Base-by-base conservation (phyloP, 1,140 invertebrate species). In the Venturia canescens region DNA sequence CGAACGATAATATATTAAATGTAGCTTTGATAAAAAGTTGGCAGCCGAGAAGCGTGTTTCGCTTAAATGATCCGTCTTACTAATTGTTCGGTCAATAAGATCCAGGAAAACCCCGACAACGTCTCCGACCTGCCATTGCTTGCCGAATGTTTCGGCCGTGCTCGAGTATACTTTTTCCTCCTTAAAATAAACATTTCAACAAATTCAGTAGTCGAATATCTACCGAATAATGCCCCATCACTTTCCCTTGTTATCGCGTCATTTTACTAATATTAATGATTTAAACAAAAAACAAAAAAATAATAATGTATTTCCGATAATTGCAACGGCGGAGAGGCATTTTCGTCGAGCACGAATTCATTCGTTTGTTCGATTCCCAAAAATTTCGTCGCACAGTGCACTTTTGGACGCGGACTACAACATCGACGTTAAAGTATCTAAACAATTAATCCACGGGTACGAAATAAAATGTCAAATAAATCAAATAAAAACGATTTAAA, bases 51-150 rank as follows among this genome's bases (percentile, higher is more conserved):
- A 90, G 89, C 87, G 86, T 81, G 21, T 78, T 88, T 88, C 84
- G 86, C 84, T 88, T 88, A 90, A 90, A 90, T 83, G 89, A 89
- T 91, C 88, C 87, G 88, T 94, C 96, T 97, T 97, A 98, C 97
- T 98, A 94, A 99, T 98, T 88, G 97, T 98, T 90, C 96, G 96
- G 94, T 98, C 98, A 94, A 98, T 97, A 89, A 98, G 94, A 94
- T 99, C 98, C 92, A 98, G 95, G 94, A 98, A 98, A 87, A 98
- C 97, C 83, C 98, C 97, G 88, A 98, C 97, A 90, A 98, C 96
- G 93, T 98, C 98, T 88, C 96, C 97, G 88, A 97, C 95, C 91
- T 97, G 95, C 97, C 97, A 98, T 93, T 97, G 96, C 93, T 98
- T 98, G 90, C 98, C 98, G 92, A 98, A 99, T 80, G 96, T 96